Conservation (phyloP, 2,888 invertebrate species). For the Agrotis clavis region DNA sequence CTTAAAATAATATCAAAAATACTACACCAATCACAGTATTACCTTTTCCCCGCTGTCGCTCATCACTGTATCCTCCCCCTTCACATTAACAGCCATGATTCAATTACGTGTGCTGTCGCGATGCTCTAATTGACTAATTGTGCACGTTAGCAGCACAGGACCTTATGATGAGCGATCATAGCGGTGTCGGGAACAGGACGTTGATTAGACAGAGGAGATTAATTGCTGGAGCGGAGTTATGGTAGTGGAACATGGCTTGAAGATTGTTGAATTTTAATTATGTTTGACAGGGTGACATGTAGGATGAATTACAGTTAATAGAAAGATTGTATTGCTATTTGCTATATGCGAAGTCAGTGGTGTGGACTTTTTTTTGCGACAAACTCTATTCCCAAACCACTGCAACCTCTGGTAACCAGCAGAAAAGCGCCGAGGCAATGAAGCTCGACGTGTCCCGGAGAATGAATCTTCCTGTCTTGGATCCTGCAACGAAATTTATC, state of each 20-base stretch:
- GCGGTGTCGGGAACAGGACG: neutral
- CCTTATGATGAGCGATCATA: slow-evolving; percentile 38
- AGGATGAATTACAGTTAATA: too few relatives aligned
- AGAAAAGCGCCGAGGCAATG: too few relatives aligned
- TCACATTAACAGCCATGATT: slow-evolving; percentile 47
- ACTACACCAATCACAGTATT: too few relatives aligned
- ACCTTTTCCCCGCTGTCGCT: slow-evolving; percentile 10
- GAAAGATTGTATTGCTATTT: too few relatives aligned
- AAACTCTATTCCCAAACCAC: too few relatives aligned
- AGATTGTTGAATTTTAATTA: neutral
- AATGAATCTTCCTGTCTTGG: too few relatives aligned
- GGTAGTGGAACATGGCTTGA: neutral
- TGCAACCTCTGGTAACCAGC: too few relatives aligned
- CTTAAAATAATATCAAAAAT: too few relatives aligned
- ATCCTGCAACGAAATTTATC: too few relatives aligned
- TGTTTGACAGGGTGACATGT: neutral
- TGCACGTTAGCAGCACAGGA: slow-evolving; percentile 26
- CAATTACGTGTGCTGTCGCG: slow-evolving; percentile 44
- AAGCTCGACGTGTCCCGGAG: too few relatives aligned
- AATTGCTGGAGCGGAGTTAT: neutral
- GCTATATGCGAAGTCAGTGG: too few relatives aligned
- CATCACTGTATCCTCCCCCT: neutral
- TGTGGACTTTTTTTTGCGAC: too few relatives aligned
- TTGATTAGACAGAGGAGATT: slow-evolving; percentile 2
- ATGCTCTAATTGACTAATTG: slow-evolving; percentile 57